These are phyloP conservation scores for Psephotus haematonotus DNA, from an alignment of 2,113 vertebrate genomes.

Conservation along the genomic window DNA sequence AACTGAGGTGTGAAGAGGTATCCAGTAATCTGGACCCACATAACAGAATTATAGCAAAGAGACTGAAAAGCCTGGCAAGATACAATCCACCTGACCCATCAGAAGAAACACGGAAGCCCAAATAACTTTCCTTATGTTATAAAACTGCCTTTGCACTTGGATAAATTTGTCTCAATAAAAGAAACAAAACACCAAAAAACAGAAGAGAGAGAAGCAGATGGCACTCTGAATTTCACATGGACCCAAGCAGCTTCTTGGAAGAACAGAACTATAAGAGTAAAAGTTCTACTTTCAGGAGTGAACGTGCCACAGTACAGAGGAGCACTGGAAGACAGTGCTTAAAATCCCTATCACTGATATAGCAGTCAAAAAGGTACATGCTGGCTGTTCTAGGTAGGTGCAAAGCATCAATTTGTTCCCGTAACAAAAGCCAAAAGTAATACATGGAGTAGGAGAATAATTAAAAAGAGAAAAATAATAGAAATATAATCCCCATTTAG, in stretches of 20 bases:
- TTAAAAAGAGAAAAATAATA: background rate
- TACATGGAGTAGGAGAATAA: background rate
- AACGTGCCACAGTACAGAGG: background rate
- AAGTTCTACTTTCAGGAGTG: background rate
- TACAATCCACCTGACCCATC: rapidly evolving
- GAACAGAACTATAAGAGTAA: background rate
- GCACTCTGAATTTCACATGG: background rate
- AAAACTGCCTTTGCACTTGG: background rate
- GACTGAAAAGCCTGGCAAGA: background rate
- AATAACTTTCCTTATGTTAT: background rate
- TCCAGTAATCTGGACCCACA: background rate
- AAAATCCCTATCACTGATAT: background rate
- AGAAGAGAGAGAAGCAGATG: background rate
- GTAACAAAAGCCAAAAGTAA: background rate
- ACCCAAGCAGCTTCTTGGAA: background rate
- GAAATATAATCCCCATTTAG: background rate
- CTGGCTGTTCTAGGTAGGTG: background rate
- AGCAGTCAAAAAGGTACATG: background rate
- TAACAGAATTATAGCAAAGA: background rate
- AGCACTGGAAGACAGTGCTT: background rate
- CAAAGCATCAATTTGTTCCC: background rate
- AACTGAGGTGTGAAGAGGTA: background rate
- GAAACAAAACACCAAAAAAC: background rate
- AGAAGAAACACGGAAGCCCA: background rate
- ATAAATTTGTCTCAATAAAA: background rate